Evolutionary conservation across 2,888 invertebrate genomes (phyloP), one percentile per base, ranked within the genome.

Genomic region (Ophion slaviceki): DNA sequence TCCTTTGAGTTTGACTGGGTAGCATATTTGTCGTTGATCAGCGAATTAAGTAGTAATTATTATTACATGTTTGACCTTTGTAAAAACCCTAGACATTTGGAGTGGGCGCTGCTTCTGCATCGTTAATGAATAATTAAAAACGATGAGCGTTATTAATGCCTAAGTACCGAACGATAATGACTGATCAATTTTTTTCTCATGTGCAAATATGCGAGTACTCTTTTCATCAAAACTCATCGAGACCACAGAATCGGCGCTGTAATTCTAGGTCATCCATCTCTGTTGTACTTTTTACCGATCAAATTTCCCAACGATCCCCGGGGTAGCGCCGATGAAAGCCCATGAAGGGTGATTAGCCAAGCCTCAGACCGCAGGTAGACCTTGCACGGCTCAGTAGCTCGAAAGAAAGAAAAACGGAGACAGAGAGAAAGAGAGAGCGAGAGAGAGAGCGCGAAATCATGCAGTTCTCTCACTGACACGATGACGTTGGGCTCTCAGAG

Each of bases 301-400:
- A 72, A 82, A 85, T 80, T 82, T 82, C 80, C 70, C 72, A 82
- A 85, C 85, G 62, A 85, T 82, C 82, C 75, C 62, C 70, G 8
- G 68, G 67, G 82, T 24, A 68, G 47, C 62, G 82, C 74, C 82
- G 82, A 82, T 83, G 83, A 86, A 86, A 86, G 83, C 83, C 83
- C 57, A 88, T 89, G 89, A 92, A 90, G 89, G 91, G 89, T 89
- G 92, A 92, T 92, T 91, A 91, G 91, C 91, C 88, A 90, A 91
- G 91, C 89, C 87, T 82, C 79, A 88, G 89, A 92, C 92, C 92
- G 88, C 92, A 92, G 88, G 80, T 86, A 90, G 91, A 92, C 92
- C 92, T 92, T 92, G 92, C 91, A 90, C 89, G 90, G 90, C 90
- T 91, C 89, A 87, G 88, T 90, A 91, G 89, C 90, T 83, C 77